Percentiles rank a stretch among this genome's conserved stretches.
phyloP scores from a whole-genome alignment of 2,888 invertebrate genomes.

The Embidobia sp. region DNA sequence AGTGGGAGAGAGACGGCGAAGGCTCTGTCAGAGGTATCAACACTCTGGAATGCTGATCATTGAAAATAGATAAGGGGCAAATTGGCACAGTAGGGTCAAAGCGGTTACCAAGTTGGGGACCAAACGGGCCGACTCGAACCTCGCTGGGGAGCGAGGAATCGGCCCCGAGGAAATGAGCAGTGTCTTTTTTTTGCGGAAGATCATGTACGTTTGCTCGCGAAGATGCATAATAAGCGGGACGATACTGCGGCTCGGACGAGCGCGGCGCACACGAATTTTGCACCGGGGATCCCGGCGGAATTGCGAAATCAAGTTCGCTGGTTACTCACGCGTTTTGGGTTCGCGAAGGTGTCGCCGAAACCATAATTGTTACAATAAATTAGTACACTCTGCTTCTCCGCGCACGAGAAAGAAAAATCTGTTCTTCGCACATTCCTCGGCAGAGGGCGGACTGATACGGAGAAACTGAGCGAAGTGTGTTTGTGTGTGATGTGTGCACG shows the following conservation, averaged over 20 bases:
- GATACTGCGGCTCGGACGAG: neutral
- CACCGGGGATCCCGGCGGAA: too few species aligned
- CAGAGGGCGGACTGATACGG: slow-evolving; percentile 66
- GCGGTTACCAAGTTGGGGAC: too few species aligned
- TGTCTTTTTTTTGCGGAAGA: slow-evolving; percentile 22
- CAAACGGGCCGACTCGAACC: too few species aligned
- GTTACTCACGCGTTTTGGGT: slow-evolving; percentile 75
- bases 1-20: slow-evolving; percentile 24
- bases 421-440: slow-evolving; percentile 77
- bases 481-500: slow-evolving; percentile 10
- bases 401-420: slow-evolving; percentile 78
- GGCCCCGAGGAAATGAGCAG: neutral
- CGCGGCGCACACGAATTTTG: neutral
- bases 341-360: slow-evolving; percentile 69
- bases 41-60: slow-evolving; percentile 79
- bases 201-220: slow-evolving; percentile 14
- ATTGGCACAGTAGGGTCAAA: neutral
- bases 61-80: slow-evolving; percentile 66
- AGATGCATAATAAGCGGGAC: slow-evolving; percentile 20
- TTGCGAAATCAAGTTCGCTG: slow-evolving; percentile 27
- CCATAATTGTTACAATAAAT: slow-evolving; percentile 76
- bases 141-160: neutral
- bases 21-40: slow-evolving; percentile 77
- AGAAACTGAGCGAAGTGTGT: slow-evolving; percentile 19
- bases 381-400: slow-evolving; percentile 77